Conservation (phyloP, 2,113 vertebrate genomes). For the Cephalophus harveyi region DNA sequence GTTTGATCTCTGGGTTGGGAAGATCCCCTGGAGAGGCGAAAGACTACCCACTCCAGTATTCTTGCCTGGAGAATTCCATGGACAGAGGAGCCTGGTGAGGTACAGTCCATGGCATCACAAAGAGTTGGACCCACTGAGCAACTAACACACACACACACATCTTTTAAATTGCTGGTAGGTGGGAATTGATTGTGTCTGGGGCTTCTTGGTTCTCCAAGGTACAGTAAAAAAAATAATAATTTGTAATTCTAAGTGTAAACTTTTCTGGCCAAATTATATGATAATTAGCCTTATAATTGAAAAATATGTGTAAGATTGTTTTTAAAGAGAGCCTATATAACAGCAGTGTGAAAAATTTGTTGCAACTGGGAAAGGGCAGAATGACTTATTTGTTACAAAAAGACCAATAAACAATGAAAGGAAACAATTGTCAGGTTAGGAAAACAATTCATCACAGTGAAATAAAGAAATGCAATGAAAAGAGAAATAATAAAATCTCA, state of each 20-base stretch:
- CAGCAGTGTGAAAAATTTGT: neutral
- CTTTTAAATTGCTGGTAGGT: neutral
- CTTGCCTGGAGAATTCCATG: neutral
- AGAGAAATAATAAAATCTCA: constrained; percentile 8
- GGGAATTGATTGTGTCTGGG: neutral
- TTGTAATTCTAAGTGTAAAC: neutral
- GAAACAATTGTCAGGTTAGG: constrained; percentile 24
- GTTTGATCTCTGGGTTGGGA: neutral
- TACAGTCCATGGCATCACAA: neutral
- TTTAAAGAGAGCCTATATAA: constrained; percentile 10
- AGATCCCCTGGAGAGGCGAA: neutral
- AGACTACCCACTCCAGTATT: neutral
- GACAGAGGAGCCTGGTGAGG: neutral
- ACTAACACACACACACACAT: neutral
- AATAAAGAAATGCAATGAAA: constrained; percentile 28
- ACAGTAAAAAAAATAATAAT: neutral
- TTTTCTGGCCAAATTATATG: neutral
- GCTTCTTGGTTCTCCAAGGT: neutral
- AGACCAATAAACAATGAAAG: neutral
- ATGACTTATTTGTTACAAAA: constrained; percentile 37
- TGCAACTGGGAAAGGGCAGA: neutral
- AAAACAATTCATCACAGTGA: constrained; percentile 40
- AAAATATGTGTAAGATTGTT: neutral
- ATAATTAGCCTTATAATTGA: neutral
- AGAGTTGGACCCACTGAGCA: neutral